Conservation (phyloP, 2,888 invertebrate genomes). For the Lapara coniferarum region DNA sequence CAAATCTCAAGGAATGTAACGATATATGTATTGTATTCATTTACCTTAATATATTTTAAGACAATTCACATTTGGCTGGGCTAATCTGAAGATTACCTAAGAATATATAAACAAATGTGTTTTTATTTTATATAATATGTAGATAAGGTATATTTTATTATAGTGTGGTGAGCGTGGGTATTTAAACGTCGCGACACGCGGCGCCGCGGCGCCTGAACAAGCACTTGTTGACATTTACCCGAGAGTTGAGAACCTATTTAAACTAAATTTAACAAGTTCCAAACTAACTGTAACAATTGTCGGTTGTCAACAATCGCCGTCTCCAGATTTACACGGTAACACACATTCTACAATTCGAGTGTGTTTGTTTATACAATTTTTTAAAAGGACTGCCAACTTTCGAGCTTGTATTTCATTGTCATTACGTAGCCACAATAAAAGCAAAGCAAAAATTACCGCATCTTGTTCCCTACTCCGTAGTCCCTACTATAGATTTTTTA, state of each 20-base stretch:
- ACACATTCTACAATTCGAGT: conserved; percentile 26
- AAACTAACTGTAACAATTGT: conserved; percentile 41
- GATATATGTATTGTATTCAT: not conserved
- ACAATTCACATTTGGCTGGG: no score
- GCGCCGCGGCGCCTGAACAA: conserved; percentile 12
- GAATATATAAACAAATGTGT: no score
- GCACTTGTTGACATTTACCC: conserved; percentile 33
- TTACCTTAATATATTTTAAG: no score
- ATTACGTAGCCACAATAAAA: not conserved
- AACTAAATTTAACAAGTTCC: conserved; percentile 34
- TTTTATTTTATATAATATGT: not conserved
- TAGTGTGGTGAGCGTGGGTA: conserved; percentile 15
- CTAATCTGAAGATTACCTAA: no score
- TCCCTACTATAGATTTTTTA: conserved; percentile 17
- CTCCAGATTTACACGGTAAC: conserved; percentile 33
- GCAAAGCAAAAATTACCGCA: not conserved
- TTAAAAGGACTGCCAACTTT: conserved; percentile 28
- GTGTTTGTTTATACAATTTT: conserved; percentile 23
- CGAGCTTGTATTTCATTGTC: conserved; percentile 1
- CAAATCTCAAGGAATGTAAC: not conserved
- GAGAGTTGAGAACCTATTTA: conserved; percentile 36
- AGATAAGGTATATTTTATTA: not conserved
- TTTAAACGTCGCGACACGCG: conserved; percentile 11
- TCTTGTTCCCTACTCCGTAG: conserved; percentile 10
- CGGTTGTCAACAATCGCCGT: conserved; percentile 39